Evolutionary conservation across 2,113 vertebrate genomes (phyloP).

Genomic region (Zosterops japonicus): DNA sequence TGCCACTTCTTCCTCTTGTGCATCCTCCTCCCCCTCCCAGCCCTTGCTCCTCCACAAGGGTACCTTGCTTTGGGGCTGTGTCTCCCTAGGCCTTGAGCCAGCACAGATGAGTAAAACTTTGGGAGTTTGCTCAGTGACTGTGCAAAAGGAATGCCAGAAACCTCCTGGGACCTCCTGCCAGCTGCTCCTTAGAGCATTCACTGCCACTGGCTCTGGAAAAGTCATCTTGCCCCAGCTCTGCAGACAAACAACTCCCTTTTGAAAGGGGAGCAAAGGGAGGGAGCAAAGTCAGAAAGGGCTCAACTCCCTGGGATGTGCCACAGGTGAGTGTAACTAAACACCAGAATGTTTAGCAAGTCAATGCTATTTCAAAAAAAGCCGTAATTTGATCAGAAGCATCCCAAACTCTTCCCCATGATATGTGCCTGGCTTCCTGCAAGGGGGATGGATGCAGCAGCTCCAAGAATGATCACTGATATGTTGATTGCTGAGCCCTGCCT

Average conservation of each 20-base stretch:
- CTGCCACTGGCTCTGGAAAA: neutral
- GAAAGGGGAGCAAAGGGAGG: neutral
- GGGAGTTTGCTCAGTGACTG: conserved; percentile 22
- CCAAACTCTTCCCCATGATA: neutral
- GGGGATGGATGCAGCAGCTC: neutral
- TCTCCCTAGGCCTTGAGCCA: conserved; percentile 24
- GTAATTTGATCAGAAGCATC: neutral
- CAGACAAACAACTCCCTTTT: neutral
- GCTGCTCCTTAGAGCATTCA: neutral
- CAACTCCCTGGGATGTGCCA: neutral
- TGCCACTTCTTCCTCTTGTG: neutral
- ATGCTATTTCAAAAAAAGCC: neutral
- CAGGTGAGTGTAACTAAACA: neutral
- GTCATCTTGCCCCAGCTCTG: neutral
- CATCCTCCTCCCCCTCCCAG: neutral
- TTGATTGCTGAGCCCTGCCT: neutral
- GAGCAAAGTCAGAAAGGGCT: neutral
- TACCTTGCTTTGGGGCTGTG: neutral
- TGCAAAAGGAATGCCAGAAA: neutral
- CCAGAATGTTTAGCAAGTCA: neutral
- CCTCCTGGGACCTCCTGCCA: conserved; percentile 18
- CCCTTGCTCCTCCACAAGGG: accelerated
- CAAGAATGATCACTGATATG: neutral
- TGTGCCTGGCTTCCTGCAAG: neutral
- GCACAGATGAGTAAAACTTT: neutral